Conservation (phyloP, 2,888 invertebrate species). For the Cryptus viduatorius region DNA sequence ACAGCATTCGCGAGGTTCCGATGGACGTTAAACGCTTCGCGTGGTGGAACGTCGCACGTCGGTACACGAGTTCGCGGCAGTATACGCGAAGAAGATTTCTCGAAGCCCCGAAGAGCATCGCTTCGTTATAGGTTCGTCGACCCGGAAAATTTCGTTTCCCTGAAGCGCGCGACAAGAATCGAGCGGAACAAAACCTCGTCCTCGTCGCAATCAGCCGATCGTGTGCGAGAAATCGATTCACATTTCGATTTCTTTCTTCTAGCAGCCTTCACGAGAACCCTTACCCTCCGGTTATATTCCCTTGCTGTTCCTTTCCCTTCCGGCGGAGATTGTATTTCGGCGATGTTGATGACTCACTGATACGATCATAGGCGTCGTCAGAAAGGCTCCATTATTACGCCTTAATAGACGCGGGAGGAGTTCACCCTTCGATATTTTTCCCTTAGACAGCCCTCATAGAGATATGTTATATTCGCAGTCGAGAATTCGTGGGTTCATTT, state of each 20-base stretch:
- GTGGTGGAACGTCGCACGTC: slow-evolving; percentile 36
- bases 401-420: not conserved
- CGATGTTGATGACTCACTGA: slow-evolving; percentile 63
- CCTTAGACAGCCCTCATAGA: not conserved
- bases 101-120: slow-evolving; percentile 17
- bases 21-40: slow-evolving; percentile 28
- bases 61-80: not conserved
- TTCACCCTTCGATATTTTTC: not conserved
- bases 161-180: not conserved
- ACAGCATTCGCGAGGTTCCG: slow-evolving; percentile 46
- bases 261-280: not conserved
- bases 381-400: slow-evolving; percentile 53
- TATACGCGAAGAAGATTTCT: slow-evolving; percentile 45
- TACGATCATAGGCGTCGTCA: slow-evolving; percentile 44
- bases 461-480: not conserved
- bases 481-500: not conserved
- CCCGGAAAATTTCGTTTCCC: slow-evolving; percentile 55
- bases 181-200: slow-evolving; percentile 50
- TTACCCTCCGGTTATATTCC: not conserved
- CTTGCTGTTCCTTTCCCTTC: not conserved
- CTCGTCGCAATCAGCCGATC: slow-evolving; percentile 32
- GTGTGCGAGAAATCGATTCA: slow-evolving; percentile 53
- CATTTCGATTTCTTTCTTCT: slow-evolving; percentile 26
- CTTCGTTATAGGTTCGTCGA: slow-evolving; percentile 59
- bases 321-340: slow-evolving; percentile 34